Percentiles rank a stretch among this genome's conserved stretches.
phyloP scores from a whole-genome alignment of 2,113 vertebrate genomes.

The Globicephala melas region DNA sequence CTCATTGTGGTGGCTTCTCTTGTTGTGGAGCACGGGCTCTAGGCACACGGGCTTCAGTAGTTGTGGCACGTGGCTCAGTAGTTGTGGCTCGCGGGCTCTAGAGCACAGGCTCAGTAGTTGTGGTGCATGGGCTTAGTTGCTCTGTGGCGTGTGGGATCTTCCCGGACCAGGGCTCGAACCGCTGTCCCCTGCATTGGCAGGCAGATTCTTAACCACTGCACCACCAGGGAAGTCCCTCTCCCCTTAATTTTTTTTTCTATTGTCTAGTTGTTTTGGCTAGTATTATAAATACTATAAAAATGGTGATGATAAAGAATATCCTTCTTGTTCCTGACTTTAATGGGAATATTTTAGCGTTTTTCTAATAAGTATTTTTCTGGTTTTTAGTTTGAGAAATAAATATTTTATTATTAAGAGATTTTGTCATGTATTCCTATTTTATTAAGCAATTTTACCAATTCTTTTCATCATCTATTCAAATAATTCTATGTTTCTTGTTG shows the following conservation, averaged over 20 bases:
- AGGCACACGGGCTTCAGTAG: too few species aligned
- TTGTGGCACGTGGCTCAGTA: too few species aligned
- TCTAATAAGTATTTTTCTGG: not conserved
- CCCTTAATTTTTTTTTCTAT: not conserved
- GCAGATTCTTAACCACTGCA: too few species aligned
- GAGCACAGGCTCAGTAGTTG: too few species aligned
- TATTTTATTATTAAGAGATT: slow-evolving; percentile 6
- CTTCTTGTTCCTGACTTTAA: not conserved
- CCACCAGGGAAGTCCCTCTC: too few species aligned
- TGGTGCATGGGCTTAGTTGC: too few species aligned
- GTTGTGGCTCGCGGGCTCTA: too few species aligned
- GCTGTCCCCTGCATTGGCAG: too few species aligned
- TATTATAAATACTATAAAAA: not conserved
- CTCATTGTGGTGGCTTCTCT: too few species aligned
- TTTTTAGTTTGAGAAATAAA: not conserved
- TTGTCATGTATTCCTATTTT: not conserved
- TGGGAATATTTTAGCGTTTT: not conserved
- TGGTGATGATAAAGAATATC: not conserved
- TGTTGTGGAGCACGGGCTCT: too few species aligned
- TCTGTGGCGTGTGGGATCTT: too few species aligned
- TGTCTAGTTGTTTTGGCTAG: not conserved
- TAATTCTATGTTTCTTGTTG: not conserved
- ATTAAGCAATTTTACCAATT: not conserved
- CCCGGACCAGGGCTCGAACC: too few species aligned
- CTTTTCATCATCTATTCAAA: not conserved